phyloP scores from a whole-genome alignment of 37 sponge, comb jelly and placozoan species.

The Crambe crambe region DNA sequence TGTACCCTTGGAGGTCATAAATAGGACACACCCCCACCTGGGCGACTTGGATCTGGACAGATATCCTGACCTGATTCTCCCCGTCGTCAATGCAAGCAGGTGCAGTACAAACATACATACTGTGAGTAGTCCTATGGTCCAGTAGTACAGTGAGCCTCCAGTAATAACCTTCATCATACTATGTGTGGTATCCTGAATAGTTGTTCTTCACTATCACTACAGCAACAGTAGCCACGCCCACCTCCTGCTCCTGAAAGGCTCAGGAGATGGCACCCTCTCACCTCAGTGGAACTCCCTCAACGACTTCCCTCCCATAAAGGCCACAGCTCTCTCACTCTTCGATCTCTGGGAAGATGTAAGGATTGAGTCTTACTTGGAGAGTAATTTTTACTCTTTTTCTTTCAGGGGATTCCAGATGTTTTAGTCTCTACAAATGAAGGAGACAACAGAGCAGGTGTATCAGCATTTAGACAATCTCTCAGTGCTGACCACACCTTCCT shows the following conservation, averaged over 20 bases:
- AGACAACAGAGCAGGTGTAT: not conserved
- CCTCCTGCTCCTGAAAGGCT: not conserved
- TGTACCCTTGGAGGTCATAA: not conserved
- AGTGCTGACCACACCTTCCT: slow-evolving; percentile 53
- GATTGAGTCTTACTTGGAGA: no score
- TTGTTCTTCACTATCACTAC: not conserved
- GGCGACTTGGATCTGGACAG: slow-evolving; percentile 55
- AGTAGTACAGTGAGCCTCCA: no score
- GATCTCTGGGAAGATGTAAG: slow-evolving; percentile 61
- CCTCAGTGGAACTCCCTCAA: not conserved
- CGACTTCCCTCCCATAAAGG: not conserved
- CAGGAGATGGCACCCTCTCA: not conserved
- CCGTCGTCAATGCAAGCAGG: not conserved
- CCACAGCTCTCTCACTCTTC: slow-evolving; percentile 14
- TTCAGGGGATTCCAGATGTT: slow-evolving; percentile 56
- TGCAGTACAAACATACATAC: no score
- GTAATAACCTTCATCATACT: no score
- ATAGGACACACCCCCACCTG: not conserved
- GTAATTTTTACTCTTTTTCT: not conserved
- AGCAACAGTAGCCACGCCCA: not conserved
- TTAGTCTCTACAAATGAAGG: not conserved
- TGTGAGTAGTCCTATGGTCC: no score
- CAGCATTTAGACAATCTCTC: slow-evolving; percentile 39
- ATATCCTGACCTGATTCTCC: slow-evolving; percentile 36
- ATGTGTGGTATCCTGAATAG: no score